phyloP scores from a whole-genome alignment of 2,797 vertebrate species.

The Tiaroga cobitis region DNA sequence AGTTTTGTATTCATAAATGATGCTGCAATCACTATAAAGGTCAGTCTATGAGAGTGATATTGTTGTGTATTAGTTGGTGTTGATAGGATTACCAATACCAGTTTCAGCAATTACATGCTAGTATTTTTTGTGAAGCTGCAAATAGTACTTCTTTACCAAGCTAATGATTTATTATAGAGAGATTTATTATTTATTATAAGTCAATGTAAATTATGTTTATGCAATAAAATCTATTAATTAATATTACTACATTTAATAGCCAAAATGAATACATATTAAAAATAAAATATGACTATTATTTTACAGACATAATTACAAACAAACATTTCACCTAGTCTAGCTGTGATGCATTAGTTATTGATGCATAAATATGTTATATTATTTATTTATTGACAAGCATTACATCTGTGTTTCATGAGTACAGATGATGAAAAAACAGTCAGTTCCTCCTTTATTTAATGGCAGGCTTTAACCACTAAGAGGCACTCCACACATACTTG shows the following conservation, averaged over 20 bases:
- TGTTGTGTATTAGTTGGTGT: not conserved
- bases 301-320: not conserved
- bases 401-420: slow-evolving; percentile 9
- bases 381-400: not conserved
- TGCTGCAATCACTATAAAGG: not conserved
- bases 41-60: not conserved
- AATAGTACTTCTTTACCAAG: not conserved
- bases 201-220: not conserved
- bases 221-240: not conserved
- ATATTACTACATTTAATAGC: not conserved
- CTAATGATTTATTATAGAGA: not conserved
- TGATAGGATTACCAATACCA: not conserved
- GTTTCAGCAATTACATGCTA: not conserved
- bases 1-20: slow-evolving; percentile 13
- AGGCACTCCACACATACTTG: not conserved
- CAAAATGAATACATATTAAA: not conserved
- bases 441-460: not conserved
- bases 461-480: slow-evolving; percentile 31
- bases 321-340: not conserved
- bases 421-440: not conserved
- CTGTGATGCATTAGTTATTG: slow-evolving; percentile 6
- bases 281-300: not conserved
- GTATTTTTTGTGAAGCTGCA: not conserved
- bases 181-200: too few relatives aligned
- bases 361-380: too few relatives aligned